Conservation (phyloP, 2,113 vertebrate genomes). For the Poeciliopsis retropinna region DNA sequence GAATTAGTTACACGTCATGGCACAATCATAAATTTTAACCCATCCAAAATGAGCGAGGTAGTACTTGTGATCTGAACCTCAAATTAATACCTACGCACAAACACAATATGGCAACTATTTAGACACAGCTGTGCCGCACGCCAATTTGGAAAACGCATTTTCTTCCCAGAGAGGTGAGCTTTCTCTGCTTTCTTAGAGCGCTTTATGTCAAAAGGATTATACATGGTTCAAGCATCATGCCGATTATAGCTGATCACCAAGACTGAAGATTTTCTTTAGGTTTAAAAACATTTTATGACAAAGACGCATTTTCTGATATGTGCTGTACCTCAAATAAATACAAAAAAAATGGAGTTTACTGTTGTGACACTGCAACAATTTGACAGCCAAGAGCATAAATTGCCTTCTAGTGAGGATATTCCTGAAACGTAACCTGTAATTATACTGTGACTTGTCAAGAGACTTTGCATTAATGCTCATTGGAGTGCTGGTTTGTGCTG, state of each 20-base stretch:
- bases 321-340: background rate
- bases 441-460: constrained; percentile 9
- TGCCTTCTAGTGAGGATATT: background rate
- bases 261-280: background rate
- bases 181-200: background rate
- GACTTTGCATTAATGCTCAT: constrained; percentile 10
- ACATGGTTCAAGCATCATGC: background rate
- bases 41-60: background rate
- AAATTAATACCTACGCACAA: background rate
- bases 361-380: background rate
- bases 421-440: constrained; percentile 4
- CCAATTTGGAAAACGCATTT: background rate
- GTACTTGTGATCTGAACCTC: background rate
- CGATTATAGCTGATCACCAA: background rate
- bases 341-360: background rate
- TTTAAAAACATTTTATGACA: background rate
- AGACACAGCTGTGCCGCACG: background rate
- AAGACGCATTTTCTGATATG: background rate
- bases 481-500: background rate
- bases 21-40: background rate
- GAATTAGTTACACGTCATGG: background rate
- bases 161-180: background rate
- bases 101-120: background rate
- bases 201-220: background rate
- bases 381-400: background rate